Percentiles rank a stretch among this genome's conserved stretches.
Evolutionary conservation across 2,797 vertebrate species (phyloP).

Genomic region (Halcyon badia): DNA sequence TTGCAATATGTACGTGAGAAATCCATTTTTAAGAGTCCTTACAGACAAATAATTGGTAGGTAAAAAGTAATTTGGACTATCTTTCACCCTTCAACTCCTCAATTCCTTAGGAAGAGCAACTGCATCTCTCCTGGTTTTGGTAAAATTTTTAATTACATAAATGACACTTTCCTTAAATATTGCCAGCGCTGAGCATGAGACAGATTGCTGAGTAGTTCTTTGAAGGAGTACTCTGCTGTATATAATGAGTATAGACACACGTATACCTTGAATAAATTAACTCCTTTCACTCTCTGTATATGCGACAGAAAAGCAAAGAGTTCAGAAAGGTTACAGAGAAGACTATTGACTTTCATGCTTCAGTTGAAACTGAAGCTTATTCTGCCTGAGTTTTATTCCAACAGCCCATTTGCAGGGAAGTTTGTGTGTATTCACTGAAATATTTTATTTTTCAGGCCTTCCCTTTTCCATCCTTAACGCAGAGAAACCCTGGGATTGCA

Average conservation of each 20-base stretch:
- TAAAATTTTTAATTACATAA: neutral
- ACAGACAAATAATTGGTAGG: neutral
- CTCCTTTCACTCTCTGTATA: neutral
- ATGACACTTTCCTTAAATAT: neutral
- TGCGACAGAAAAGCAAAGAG: conserved; percentile 8
- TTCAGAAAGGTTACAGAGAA: conserved; percentile 14
- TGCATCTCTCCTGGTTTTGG: neutral
- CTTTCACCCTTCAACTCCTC: neutral
- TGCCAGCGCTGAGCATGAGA: neutral
- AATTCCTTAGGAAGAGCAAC: neutral
- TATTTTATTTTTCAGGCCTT: neutral
- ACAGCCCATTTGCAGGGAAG: neutral
- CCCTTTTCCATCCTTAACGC: neutral
- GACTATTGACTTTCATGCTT: neutral
- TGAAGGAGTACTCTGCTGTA: neutral
- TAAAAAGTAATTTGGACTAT: neutral
- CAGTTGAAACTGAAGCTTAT: conserved; percentile 1
- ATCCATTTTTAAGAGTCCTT: neutral
- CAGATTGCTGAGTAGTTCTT: conserved; percentile 2
- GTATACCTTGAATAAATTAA: neutral
- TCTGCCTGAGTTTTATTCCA: neutral
- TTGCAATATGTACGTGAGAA: neutral
- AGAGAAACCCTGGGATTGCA: neutral
- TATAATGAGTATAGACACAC: neutral
- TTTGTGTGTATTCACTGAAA: neutral